Evolutionary conservation across 2,888 invertebrate genomes (phyloP).

Genomic region (Myopa testacea): DNA sequence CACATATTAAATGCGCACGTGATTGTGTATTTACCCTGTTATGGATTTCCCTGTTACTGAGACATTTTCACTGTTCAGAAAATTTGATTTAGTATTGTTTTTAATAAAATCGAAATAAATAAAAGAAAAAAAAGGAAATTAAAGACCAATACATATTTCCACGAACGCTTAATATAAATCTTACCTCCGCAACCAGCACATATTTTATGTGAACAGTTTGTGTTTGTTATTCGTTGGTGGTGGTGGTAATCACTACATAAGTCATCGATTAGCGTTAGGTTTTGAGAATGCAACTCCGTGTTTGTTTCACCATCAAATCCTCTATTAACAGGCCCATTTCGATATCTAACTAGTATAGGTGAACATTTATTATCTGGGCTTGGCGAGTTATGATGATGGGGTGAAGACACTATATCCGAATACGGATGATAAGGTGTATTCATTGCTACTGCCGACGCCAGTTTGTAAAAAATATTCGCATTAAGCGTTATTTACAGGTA

Average conservation of each 20-base stretch:
- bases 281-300: conserved; percentile 65
- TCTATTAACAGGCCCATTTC: conserved; percentile 66
- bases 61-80: not conserved
- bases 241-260: conserved; percentile 64
- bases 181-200: conserved; percentile 91
- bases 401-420: conserved; percentile 80
- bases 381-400: conserved; percentile 74
- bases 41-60: not conserved
- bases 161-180: conserved; percentile 30
- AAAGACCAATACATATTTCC: too few species aligned
- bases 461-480: conserved; percentile 71
- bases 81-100: not conserved
- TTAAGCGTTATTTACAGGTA: too few species aligned
- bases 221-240: conserved; percentile 59
- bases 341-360: conserved; percentile 69
- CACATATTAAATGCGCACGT: not conserved
- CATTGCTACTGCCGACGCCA: conserved; percentile 89
- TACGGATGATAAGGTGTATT: conserved; percentile 92
- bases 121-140: not conserved
- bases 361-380: conserved; percentile 77
- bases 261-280: conserved; percentile 65
- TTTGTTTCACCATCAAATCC: conserved; percentile 65
- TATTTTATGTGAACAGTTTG: conserved; percentile 74
- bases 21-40: not conserved
- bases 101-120: conserved; percentile 3